These are phyloP conservation scores for Coccyzus lansbergi DNA, from an alignment of 2,797 vertebrate species.

Conservation along the genomic window DNA sequence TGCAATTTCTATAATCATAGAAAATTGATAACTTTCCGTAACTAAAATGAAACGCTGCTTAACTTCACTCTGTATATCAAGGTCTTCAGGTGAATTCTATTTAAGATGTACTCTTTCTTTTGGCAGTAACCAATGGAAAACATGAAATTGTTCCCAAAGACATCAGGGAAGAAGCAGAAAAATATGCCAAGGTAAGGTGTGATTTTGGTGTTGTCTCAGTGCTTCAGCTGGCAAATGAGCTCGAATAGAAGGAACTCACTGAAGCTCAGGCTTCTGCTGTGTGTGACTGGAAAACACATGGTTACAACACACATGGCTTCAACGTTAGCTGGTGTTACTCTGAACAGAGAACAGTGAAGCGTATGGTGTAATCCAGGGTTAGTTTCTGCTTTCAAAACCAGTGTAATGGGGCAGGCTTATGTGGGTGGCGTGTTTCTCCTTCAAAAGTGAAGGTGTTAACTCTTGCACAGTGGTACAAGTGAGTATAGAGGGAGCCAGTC, in stretches of 20 bases:
- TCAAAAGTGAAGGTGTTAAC: background rate
- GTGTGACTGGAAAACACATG: background rate
- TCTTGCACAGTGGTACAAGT: background rate
- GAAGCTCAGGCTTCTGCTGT: background rate
- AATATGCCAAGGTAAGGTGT: conserved; percentile 93
- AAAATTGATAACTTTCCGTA: background rate
- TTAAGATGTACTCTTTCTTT: background rate
- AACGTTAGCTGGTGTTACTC: rapidly evolving
- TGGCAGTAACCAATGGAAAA: conserved; percentile 93
- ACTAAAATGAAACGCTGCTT: background rate
- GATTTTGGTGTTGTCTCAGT: background rate
- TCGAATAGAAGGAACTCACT: background rate
- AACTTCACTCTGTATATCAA: background rate
- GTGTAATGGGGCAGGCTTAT: background rate
- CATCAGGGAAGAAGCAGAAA: conserved; percentile 93
- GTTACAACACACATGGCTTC: background rate
- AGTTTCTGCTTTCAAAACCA: background rate
- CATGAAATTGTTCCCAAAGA: conserved; percentile 97
- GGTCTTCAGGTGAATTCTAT: background rate
- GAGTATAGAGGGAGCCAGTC: background rate
- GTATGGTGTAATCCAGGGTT: background rate
- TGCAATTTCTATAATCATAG: background rate
- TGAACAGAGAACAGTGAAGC: background rate
- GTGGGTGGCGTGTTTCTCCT: background rate
- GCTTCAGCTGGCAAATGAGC: background rate